Percentiles rank a stretch among this genome's conserved stretches.
These are phyloP conservation scores for Rhea americana DNA, from an alignment of 2,113 vertebrate species.

Conservation along the genomic window DNA sequence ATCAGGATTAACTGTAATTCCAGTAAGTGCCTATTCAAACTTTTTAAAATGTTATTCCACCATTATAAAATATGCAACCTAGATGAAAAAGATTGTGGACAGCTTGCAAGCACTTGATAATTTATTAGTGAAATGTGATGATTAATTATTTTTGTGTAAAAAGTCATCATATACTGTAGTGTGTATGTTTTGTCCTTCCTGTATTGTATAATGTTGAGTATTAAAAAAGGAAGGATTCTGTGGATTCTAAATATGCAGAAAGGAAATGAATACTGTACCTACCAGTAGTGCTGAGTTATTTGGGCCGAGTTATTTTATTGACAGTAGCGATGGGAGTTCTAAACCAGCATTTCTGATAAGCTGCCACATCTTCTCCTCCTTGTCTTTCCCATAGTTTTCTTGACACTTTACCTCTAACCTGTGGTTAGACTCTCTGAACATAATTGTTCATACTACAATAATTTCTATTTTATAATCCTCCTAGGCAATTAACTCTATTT, in stretches of 20 bases:
- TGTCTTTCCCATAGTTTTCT: neutral
- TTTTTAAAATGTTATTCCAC: conserved; percentile 89
- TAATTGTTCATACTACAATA: neutral
- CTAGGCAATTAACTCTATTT: conserved; percentile 13
- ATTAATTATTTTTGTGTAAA: conserved; percentile 78
- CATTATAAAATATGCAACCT: conserved; percentile 77
- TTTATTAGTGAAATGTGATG: conserved; percentile 60
- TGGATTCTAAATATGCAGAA: neutral
- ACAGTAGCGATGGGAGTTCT: neutral
- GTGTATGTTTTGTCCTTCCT: neutral
- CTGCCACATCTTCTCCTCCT: neutral
- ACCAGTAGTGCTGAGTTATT: neutral
- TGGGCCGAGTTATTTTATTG: neutral
- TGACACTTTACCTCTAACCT: neutral
- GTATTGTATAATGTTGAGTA: neutral
- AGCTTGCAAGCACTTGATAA: conserved; percentile 58
- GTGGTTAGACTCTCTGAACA: neutral
- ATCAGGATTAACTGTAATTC: conserved; percentile 99
- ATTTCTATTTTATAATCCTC: neutral
- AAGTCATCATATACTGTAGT: conserved; percentile 69
- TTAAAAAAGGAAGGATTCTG: neutral
- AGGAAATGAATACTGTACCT: neutral
- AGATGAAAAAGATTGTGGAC: conserved; percentile 57
- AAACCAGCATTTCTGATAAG: neutral
- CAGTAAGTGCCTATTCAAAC: conserved; percentile 99